Base-by-base conservation (phyloP, 2,888 invertebrate species). In the Acrobasis repandana region DNA sequence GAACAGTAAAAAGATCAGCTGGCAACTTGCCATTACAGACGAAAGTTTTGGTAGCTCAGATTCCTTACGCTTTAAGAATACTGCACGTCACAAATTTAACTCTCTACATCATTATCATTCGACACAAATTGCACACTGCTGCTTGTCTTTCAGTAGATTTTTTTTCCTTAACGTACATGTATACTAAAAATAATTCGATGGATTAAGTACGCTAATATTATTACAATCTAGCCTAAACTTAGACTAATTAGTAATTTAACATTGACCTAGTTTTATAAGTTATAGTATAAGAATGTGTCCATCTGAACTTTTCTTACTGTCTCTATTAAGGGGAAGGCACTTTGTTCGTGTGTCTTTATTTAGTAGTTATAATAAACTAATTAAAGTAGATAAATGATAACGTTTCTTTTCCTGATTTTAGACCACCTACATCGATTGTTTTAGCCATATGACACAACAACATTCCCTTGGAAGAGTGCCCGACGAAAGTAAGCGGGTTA, bases 21-120 rank as follows among this genome's bases (percentile, higher is more conserved):
- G 91, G 91, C 86, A 75, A 46, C n/a, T 51, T 77, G 90, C 90
- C 90, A 88, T 68, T 11, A 64, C 59, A 28, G 46, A 46, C 50
- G 58, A 62, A 60, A 46, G 54, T 20, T 50, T 43, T 54, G 54
- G 18, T 54, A 38, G 38, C 38, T 54, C 14, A 38, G 38, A 54
- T 54, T 54, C 34, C 18, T 20, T 36, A 8, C 11, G 11, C 20
- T 38, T 9, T 50, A 14, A 50, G 4, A 20, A 18, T 5, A 28
- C 28, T 28, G 14, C 52, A 38, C 9, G 38, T 20, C 20, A 38
- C 14, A 54, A 54, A 43, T 11, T 43, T n/a, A 43, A 5, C 5
- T 43, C 14, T 38, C n/a, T 43, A 43, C 43, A 43, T 14, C 1
- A 43, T 14, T 43, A 43, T 43, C 0, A 43, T 43, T 14, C 38